Conservation (phyloP, 2,888 invertebrate genomes). For the Pterostichus madidus region DNA sequence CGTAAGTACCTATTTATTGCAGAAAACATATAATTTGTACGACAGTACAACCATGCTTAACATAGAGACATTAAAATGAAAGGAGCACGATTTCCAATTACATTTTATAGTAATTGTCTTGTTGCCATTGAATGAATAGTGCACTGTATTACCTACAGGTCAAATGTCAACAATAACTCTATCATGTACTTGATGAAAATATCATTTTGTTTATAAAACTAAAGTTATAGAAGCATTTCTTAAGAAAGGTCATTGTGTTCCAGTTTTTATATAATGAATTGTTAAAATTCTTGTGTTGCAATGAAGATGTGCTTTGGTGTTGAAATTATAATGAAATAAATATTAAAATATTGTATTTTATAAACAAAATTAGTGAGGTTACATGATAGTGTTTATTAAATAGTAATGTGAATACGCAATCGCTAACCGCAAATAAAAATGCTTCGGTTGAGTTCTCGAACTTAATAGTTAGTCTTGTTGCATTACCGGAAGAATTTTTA, state of each 20-base stretch:
- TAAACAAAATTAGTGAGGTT: slow-evolving; percentile 24
- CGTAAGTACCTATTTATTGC: too few relatives aligned
- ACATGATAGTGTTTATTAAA: slow-evolving; percentile 37
- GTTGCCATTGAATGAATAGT: slow-evolving; percentile 12
- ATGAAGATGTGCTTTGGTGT: slow-evolving; percentile 24
- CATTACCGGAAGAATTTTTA: slow-evolving; percentile 43
- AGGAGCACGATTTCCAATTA: slow-evolving; percentile 26
- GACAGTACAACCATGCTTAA: too few relatives aligned
- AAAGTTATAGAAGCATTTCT: background rate
- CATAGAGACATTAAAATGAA: slow-evolving; percentile 6
- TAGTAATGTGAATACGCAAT: slow-evolving; percentile 33
- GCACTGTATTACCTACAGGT: background rate
- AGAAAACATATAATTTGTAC: too few relatives aligned
- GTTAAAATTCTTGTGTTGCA: slow-evolving; percentile 24
- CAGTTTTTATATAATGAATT: background rate
- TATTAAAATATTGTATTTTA: slow-evolving; percentile 30
- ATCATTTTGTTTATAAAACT: background rate
- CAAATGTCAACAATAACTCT: background rate
- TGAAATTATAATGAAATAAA: slow-evolving; percentile 24
- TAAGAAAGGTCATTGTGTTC: background rate
- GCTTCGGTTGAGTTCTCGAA: slow-evolving; percentile 46
- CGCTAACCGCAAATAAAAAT: slow-evolving; percentile 12
- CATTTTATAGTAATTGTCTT: background rate
- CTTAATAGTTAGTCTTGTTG: slow-evolving; percentile 43
- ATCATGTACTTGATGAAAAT: background rate